A percentile compares a stretch with the other conserved stretches of the same genome.
These are phyloP conservation scores for Steinernema khuongi DNA, from an alignment of 1,140 invertebrate genomes.

Conservation along the genomic window DNA sequence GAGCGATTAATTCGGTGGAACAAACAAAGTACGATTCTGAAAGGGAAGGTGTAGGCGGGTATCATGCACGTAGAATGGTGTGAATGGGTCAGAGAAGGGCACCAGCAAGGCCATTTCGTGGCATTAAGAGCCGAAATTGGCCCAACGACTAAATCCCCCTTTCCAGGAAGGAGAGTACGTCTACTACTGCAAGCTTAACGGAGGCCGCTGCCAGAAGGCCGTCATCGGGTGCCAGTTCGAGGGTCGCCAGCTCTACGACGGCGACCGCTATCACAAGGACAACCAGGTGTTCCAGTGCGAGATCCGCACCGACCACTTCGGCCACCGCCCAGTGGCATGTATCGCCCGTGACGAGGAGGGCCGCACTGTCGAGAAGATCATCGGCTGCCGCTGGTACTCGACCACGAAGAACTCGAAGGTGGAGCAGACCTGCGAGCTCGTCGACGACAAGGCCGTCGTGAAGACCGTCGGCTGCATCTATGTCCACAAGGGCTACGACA, in stretches of 20 bases:
- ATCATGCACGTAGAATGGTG: too few relatives aligned
- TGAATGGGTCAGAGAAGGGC: too few relatives aligned
- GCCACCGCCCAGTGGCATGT: constrained; percentile 36
- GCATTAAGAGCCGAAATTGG: too few relatives aligned
- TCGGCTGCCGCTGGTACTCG: constrained; percentile 40
- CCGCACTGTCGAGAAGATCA: constrained; percentile 31
- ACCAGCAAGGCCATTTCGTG: too few relatives aligned
- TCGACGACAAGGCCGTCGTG: constrained; percentile 31
- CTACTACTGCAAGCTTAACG: constrained; percentile 43
- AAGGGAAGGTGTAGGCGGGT: too few relatives aligned
- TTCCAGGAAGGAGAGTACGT: constrained; percentile 42
- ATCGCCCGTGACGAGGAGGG: constrained; percentile 29
- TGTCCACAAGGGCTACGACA: constrained; percentile 37
- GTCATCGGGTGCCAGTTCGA: constrained; percentile 33
- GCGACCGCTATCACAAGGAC: constrained; percentile 36
- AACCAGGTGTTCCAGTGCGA: constrained; percentile 41
- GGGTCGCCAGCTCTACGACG: constrained; percentile 35
- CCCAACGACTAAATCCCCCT: too few relatives aligned
- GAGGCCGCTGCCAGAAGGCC: constrained; percentile 33
- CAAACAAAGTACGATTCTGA: neutral
- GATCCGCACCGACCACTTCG: constrained; percentile 28
- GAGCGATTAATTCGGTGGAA: constrained; percentile 4
- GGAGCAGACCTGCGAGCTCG: constrained; percentile 36
- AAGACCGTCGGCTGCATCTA: constrained; percentile 39
- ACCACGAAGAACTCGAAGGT: constrained; percentile 26